Base-by-base conservation (phyloP, 2,113 vertebrate species). In the Rhegmatorhina hoffmannsi region DNA sequence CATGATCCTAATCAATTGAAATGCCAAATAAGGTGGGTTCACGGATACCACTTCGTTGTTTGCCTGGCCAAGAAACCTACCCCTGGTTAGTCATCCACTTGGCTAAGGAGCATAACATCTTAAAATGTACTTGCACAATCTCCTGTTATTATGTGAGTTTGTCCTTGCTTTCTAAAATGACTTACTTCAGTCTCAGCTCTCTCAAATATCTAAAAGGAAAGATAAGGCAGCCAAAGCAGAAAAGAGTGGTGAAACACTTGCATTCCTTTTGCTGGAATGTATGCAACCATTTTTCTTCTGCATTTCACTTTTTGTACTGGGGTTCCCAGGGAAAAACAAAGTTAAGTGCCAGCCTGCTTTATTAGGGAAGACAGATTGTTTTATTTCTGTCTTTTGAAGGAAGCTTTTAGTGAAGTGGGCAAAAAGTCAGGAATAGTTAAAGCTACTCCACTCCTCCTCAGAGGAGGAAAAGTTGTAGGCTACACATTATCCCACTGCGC, bases 321-420 rank as follows among this genome's bases (percentile, higher is more conserved):
- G 88, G 93, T 92, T 97, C 93, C 90, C 86, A 90, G 96, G 90
- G 83, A 90, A 96, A 95, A 96, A 94, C 93, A 94, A 94, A 94
- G 64, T 81, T 84, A 86, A 95, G 68, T 95, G 94, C 95, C 90
- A 90, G 75, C 83, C 92, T 90, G 75, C 92, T 97, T 92, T 96
- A 95, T 96, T 96, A 91, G 92, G 69, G 86, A 94, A 90, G 87
- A 86, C 85, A 92, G 95, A 92, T 70, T 81, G 79, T 82, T 95
- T 97, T 95, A 93, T 93, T 97, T 97, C 73, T 95, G 92, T 92
- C 83, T 68, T 90, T 91, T 95, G 79, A 93, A 92, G 72, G 79
- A 94, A 94, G 76, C 82, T 91, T 94, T 93, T 84, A 93, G 82
- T 90, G 74, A 96, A 96, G 78, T 89, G 85, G 93, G 93, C 88